Evolutionary conservation across 1,140 invertebrate species (phyloP), one percentile per base, ranked within the genome.

Genomic region (Eurosta solidaginis): DNA sequence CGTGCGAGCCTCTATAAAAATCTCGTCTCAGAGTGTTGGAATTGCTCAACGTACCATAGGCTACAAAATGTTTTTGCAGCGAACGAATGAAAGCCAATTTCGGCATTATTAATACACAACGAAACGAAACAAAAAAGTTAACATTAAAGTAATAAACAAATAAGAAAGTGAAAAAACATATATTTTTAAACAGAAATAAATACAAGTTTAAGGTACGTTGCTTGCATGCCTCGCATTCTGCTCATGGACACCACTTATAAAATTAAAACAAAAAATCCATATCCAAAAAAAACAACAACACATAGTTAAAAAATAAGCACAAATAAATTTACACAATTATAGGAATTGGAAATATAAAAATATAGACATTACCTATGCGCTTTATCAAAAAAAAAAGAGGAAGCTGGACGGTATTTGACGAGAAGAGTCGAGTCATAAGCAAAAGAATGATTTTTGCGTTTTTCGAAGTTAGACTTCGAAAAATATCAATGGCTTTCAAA

Each of bases 1-100:
- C 94, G 90, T 95, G 94, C 77, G 94, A 95, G 83, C 94, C 94
- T 89, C 94, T 91, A 89, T 94, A 95, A 91, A 94, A 95, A 89
- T 96, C 94, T 88, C 94, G 92, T 89, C 93, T 92, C 93, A 94
- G 94, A 80, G 92, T 92, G 78, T 91, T 89, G 81, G 90, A 90
- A 79, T 59, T 74, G 81, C 86, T 87, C 83, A 87, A 86, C 77
- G 85, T 82, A 83, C 86, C 85, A 80, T 86, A 86, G 81, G 82
- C 83, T 86, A 29, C 27, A 77, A 20, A 27, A 33, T 68, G 54
- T 74, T 74, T 63, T 73, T 52, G 74, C 50, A 52, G 44, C 44
- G 54, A 79, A 78, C 74, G n/a, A 82, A 86, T 81, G 79, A 78
- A 81, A 81, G 74, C 20, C 80, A 81, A 84, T 80, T n/a, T n/a